Conservation (phyloP, 2,797 vertebrate species). For the Fratercula arctica region DNA sequence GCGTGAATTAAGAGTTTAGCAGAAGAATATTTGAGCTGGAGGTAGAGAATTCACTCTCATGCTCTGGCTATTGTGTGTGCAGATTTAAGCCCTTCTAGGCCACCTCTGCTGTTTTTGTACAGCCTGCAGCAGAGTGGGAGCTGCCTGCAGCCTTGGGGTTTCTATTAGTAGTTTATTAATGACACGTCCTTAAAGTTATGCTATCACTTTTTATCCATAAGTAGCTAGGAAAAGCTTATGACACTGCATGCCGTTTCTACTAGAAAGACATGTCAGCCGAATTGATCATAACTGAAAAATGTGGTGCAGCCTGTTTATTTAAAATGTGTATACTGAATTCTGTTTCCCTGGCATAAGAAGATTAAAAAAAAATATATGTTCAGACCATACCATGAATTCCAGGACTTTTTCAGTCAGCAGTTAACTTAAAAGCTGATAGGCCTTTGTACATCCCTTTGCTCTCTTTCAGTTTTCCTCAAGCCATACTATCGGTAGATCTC, state of each 20-base stretch:
- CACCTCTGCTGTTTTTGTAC: not conserved
- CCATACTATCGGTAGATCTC: not conserved
- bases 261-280: not conserved
- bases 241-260: constrained; percentile 25
- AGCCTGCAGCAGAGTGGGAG: not conserved
- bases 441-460: not conserved
- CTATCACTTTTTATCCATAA: constrained; percentile 23
- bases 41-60: constrained; percentile 14
- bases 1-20: not conserved
- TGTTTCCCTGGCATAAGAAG: not conserved
- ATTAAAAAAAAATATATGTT: not conserved
- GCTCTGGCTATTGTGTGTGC: constrained; percentile 1
- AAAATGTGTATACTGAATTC: not conserved
- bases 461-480: not conserved
- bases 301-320: not conserved
- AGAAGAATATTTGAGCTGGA: constrained; percentile 13
- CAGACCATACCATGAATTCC: not conserved
- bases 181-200: not conserved
- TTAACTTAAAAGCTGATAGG: not conserved
- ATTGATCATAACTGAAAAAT: constrained; percentile 27
- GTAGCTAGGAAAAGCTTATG: constrained; percentile 20
- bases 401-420: not conserved
- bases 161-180: constrained; percentile 41
- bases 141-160: not conserved
- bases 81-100: constrained; percentile 16